These are phyloP conservation scores for Heliconius aoede DNA, from an alignment of 2,888 invertebrate species.

Conservation along the genomic window DNA sequence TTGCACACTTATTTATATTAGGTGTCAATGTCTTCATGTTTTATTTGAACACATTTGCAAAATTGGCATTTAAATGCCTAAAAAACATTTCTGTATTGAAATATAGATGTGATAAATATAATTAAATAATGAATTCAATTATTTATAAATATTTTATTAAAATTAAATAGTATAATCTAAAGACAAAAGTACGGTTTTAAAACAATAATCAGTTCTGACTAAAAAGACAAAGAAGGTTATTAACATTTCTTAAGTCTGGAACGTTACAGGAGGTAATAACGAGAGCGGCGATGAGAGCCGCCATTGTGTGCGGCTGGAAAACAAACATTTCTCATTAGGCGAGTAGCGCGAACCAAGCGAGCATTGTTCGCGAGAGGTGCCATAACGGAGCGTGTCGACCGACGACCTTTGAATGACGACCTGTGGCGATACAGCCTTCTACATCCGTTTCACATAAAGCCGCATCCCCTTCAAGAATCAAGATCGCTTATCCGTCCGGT, in stretches of 20 bases:
- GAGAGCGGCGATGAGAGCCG: constrained; percentile 70
- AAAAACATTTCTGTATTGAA: background rate
- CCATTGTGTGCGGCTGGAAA: constrained; percentile 76
- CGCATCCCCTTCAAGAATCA: constrained; percentile 21
- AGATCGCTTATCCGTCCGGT: constrained; percentile 3
- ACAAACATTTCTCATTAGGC: constrained; percentile 82
- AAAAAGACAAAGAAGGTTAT: constrained; percentile 52
- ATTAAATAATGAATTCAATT: background rate
- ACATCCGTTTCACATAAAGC: constrained; percentile 40
- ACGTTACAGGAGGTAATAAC: constrained; percentile 66
- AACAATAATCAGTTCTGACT: background rate
- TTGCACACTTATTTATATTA: background rate
- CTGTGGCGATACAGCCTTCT: constrained; percentile 44
- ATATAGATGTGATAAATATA: background rate
- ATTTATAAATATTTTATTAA: too few species aligned
- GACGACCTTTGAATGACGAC: constrained; percentile 71
- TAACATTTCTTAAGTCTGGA: constrained; percentile 62
- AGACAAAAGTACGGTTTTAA: background rate
- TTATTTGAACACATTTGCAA: background rate
- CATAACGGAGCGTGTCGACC: constrained; percentile 79
- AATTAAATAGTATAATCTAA: background rate
- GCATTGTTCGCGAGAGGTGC: constrained; percentile 76
- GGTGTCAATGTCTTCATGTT: background rate
- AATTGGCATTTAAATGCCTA: background rate
- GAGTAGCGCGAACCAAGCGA: constrained; percentile 72